A percentile compares a stretch with the other conserved stretches of the same genome.
Evolutionary conservation across 2,888 invertebrate genomes (phyloP).

Genomic region (Neoaliturus tenellus): DNA sequence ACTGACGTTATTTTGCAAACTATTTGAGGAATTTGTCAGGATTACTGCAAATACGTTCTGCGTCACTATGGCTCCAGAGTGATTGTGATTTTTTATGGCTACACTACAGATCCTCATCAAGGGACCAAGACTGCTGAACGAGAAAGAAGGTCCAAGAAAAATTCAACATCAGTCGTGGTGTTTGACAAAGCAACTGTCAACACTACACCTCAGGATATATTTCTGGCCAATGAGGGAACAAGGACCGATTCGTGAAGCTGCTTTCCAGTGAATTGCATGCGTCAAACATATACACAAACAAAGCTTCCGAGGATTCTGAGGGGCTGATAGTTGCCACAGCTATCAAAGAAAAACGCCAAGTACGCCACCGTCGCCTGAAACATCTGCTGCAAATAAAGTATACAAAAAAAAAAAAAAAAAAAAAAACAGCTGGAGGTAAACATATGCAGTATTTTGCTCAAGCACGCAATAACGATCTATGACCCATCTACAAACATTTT

Average conservation of each 20-base stretch:
- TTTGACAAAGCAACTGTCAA: constrained; percentile 51
- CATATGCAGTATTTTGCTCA: constrained; percentile 30
- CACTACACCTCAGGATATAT: constrained; percentile 50
- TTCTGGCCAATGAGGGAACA: constrained; percentile 52
- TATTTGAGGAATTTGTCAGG: constrained; percentile 41
- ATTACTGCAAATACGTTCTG: constrained; percentile 52
- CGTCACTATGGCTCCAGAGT: constrained; percentile 46
- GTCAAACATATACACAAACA: constrained; percentile 40
- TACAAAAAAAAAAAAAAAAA: constrained; percentile 22
- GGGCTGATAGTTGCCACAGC: constrained; percentile 55
- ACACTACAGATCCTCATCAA: constrained; percentile 41
- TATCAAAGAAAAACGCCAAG: constrained; percentile 25
- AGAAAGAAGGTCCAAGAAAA: constrained; percentile 47
- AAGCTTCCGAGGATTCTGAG: constrained; percentile 56
- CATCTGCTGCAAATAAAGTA: constrained; percentile 37
- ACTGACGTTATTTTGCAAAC: too few species aligned
- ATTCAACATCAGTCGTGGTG: constrained; percentile 46
- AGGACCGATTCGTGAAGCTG: constrained; percentile 43
- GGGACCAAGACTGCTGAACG: constrained; percentile 50
- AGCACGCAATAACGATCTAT: constrained; percentile 39
- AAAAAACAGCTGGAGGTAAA: constrained; percentile 7
- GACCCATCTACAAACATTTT: constrained; percentile 46
- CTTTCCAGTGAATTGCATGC: constrained; percentile 44
- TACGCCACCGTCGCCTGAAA: constrained; percentile 40
- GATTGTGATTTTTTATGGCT: constrained; percentile 35